phyloP scores from a whole-genome alignment of 1,140 invertebrate species.

The Luehdorfia chinensis region DNA sequence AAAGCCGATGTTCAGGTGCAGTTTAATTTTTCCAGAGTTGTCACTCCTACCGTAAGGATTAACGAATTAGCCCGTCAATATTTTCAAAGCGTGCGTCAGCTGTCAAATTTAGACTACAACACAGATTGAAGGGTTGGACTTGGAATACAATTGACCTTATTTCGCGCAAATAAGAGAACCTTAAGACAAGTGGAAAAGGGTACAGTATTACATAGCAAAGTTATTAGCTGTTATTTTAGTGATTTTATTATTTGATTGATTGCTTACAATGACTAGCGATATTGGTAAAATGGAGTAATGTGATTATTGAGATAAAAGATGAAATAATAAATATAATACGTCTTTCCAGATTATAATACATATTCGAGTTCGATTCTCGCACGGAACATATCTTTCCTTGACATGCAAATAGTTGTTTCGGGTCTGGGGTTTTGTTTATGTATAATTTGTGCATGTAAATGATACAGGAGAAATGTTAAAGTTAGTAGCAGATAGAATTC shows the following conservation, averaged over 20 bases:
- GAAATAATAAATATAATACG: too few species aligned
- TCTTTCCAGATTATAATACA: too few species aligned
- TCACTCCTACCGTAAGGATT: slow-evolving; percentile 23
- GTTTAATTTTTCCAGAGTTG: slow-evolving; percentile 12
- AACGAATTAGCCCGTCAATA: slow-evolving; percentile 63
- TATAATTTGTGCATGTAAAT: too few species aligned
- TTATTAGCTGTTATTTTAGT: slow-evolving; percentile 18
- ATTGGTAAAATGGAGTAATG: slow-evolving; percentile 13
- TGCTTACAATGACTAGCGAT: slow-evolving; percentile 32
- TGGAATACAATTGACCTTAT: slow-evolving; percentile 24
- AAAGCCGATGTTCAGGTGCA: background rate
- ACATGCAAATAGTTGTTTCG: too few species aligned
- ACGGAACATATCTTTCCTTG: too few species aligned
- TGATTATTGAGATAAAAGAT: background rate
- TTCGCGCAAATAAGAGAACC: slow-evolving; percentile 20
- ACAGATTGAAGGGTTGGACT: slow-evolving; percentile 43
- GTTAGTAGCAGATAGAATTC: too few species aligned
- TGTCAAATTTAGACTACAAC: slow-evolving; percentile 56
- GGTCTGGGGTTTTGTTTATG: too few species aligned
- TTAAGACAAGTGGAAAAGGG: slow-evolving; percentile 18
- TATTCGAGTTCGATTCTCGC: too few species aligned
- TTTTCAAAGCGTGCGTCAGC: slow-evolving; percentile 58
- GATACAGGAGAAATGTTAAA: too few species aligned
- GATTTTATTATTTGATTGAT: slow-evolving; percentile 53
- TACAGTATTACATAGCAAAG: slow-evolving; percentile 24